Conservation (phyloP, 2,797 vertebrate genomes). For the Triplophysa bombifrons region DNA sequence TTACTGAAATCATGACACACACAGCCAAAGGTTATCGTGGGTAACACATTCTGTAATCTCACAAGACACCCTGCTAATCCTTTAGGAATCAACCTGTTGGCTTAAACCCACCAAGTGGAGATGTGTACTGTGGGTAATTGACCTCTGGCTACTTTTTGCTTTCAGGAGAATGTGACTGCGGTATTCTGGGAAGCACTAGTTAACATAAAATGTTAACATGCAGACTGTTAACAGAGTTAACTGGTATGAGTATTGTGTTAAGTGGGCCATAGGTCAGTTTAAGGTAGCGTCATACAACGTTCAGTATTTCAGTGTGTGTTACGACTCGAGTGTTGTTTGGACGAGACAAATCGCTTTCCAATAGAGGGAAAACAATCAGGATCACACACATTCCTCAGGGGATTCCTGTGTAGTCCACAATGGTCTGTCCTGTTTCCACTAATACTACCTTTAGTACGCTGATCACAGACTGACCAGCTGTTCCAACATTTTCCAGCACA, state of each 20-base stretch:
- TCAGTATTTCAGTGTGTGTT: background rate
- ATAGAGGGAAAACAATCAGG: constrained; percentile 23
- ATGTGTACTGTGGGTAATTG: constrained; percentile 13
- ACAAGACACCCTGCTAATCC: constrained; percentile 48
- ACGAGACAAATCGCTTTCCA: background rate
- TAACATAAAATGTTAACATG: background rate
- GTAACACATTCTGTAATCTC: constrained; percentile 44
- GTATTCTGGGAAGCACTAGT: background rate
- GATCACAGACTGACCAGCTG: constrained; percentile 22
- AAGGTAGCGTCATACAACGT: too few species aligned
- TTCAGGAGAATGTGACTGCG: background rate
- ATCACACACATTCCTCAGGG: background rate
- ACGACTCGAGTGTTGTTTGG: too few species aligned
- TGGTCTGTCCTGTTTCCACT: constrained; percentile 2
- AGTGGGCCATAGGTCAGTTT: too few species aligned
- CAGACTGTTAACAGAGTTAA: background rate
- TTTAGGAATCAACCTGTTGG: constrained; percentile 28
- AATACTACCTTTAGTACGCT: constrained; percentile 5
- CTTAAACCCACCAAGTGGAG: constrained; percentile 44
- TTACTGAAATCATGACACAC: background rate
- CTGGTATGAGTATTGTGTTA: background rate
- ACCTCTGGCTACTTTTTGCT: constrained; percentile 18
- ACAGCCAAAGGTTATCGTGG: background rate
- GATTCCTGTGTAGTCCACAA: constrained; percentile 19
- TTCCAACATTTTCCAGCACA: constrained; percentile 17